A percentile compares a stretch with the other conserved stretches of the same genome.
These are phyloP conservation scores for Listronotus bonariensis DNA, from an alignment of 1,140 invertebrate genomes.

Conservation along the genomic window DNA sequence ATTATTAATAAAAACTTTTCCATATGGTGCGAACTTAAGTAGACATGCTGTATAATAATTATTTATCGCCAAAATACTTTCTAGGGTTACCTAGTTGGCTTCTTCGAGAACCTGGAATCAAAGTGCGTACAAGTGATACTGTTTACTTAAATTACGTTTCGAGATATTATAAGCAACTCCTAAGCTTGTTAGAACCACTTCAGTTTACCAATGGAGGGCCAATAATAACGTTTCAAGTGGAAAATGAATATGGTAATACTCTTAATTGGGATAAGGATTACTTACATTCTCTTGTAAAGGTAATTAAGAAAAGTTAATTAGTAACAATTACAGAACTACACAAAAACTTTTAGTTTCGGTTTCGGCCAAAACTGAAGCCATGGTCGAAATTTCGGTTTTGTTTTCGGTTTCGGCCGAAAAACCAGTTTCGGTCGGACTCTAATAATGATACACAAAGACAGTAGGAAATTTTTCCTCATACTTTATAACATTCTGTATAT, in stretches of 20 bases:
- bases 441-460: too few species aligned
- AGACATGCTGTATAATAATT: too few species aligned
- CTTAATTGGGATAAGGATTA: constrained; percentile 50
- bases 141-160: constrained; percentile 58
- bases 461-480: too few species aligned
- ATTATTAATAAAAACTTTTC: too few species aligned
- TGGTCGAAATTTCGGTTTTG: too few species aligned
- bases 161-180: constrained; percentile 57
- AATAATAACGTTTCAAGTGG: constrained; percentile 61
- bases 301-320: neutral
- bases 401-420: too few species aligned
- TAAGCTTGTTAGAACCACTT: constrained; percentile 57
- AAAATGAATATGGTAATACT: constrained; percentile 63
- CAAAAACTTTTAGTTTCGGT: too few species aligned
- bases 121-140: constrained; percentile 59
- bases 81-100: constrained; percentile 45
- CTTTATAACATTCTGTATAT: too few species aligned
- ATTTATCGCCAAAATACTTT: constrained; percentile 2
- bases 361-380: too few species aligned
- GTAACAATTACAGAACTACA: too few species aligned
- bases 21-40: too few species aligned
- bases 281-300: constrained; percentile 45
- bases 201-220: constrained; percentile 63
- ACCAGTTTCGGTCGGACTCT: too few species aligned
- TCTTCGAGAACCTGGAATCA: constrained; percentile 43